A percentile compares a stretch with the other conserved stretches of the same genome.
Conservation (phyloP, 2,797 vertebrate species). For the Pseudochaenichthys georgianus region DNA sequence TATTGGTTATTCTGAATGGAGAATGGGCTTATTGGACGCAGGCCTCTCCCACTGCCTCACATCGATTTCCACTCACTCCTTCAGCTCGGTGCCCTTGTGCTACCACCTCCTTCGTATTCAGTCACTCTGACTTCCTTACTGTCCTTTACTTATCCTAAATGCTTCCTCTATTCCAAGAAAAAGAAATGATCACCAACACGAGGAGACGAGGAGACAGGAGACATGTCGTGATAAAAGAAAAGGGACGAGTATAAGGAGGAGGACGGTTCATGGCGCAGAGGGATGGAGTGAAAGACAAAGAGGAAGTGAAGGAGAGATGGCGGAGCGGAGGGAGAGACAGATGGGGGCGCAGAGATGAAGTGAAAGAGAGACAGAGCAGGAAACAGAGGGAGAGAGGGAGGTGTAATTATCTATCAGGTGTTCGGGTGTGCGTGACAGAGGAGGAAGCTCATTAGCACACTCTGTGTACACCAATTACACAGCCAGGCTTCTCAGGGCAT, state of each 20-base stretch:
- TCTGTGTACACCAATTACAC: constrained; percentile 86
- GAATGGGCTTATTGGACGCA: constrained; percentile 77
- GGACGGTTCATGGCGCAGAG: constrained; percentile 22
- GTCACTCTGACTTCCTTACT: constrained; percentile 32
- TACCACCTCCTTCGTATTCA: constrained; percentile 34
- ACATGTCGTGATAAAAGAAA: constrained; percentile 24
- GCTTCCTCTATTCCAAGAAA: constrained; percentile 1
- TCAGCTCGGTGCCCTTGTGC: constrained; percentile 75
- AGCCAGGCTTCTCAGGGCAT: constrained; percentile 81
- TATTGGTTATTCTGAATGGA: constrained; percentile 84
- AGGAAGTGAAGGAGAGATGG: constrained; percentile 72
- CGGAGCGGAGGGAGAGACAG: constrained; percentile 60
- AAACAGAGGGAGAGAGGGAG: constrained; percentile 77
- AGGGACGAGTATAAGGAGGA: constrained; percentile 16
- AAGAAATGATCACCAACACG: constrained; percentile 40
- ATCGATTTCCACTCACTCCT: constrained; percentile 84
- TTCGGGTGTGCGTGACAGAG: constrained; percentile 85
- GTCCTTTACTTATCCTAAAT: constrained; percentile 50
- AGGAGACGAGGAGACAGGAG: constrained; percentile 15
- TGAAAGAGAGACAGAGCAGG: constrained; percentile 69
- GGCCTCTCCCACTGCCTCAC: constrained; percentile 66
- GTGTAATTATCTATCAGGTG: constrained; percentile 87
- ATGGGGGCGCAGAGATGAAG: constrained; percentile 53
- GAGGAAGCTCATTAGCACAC: constrained; percentile 87
- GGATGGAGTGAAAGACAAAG: constrained; percentile 69